Evolutionary conservation across 2,113 vertebrate genomes (phyloP).

Genomic region (Hirundichthys speculiger): DNA sequence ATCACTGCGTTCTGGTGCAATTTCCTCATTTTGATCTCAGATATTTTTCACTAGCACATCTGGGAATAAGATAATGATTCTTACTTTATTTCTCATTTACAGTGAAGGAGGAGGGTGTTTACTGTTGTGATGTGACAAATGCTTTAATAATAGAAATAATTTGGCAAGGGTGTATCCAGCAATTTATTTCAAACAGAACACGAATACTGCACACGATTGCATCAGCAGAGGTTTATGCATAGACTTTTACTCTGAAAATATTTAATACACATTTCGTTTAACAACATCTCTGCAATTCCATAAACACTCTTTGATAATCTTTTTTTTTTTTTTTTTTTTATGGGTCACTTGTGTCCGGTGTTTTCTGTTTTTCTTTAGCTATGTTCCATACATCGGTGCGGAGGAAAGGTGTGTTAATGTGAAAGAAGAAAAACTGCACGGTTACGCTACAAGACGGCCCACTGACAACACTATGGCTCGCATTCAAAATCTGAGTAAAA

Average conservation of each 20-base stretch:
- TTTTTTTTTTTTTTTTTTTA: slow-evolving; percentile 21
- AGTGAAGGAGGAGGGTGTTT: background rate
- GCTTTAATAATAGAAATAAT: slow-evolving; percentile 8
- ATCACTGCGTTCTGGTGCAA: background rate
- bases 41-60: no score
- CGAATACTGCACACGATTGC: slow-evolving; percentile 70
- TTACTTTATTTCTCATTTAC: background rate
- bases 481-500: slow-evolving; percentile 54
- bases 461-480: slow-evolving; percentile 67
- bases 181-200: slow-evolving; percentile 75
- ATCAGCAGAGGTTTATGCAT: slow-evolving; percentile 79
- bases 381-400: slow-evolving; percentile 41
- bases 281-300: slow-evolving; percentile 54
- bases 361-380: slow-evolving; percentile 38
- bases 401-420: slow-evolving; percentile 32
- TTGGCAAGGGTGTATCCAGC: slow-evolving; percentile 45
- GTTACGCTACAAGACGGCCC: slow-evolving; percentile 73
- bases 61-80: background rate
- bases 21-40: background rate
- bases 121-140: background rate
- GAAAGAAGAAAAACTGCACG: slow-evolving; percentile 62
- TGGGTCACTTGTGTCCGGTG: slow-evolving; percentile 24
- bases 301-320: slow-evolving; percentile 49
- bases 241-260: slow-evolving; percentile 78
- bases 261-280: slow-evolving; percentile 47